Conservation (phyloP, 2,113 vertebrate species). For the Falcunculus frontatus region DNA sequence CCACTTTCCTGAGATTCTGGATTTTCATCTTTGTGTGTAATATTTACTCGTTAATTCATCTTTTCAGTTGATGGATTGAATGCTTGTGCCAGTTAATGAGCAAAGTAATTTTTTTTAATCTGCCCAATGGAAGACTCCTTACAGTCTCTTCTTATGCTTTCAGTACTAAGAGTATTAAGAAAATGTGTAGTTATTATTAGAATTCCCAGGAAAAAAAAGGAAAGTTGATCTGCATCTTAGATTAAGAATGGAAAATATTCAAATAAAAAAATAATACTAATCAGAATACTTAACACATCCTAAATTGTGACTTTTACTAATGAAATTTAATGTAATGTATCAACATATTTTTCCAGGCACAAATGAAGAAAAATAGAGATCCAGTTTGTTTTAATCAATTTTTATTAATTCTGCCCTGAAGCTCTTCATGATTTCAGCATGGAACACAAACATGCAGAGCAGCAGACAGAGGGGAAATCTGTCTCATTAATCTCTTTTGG, state of each 20-base stretch:
- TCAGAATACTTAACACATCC: neutral
- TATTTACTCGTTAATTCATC: neutral
- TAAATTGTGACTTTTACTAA: neutral
- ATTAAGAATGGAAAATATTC: neutral
- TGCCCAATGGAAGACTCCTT: neutral
- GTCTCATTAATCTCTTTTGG: slow-evolving; percentile 12
- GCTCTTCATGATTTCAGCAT: slow-evolving; percentile 9
- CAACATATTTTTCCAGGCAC: neutral
- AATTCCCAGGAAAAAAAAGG: neutral
- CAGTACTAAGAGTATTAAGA: neutral
- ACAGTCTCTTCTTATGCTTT: neutral
- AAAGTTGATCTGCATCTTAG: neutral
- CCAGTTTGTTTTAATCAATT: slow-evolving; percentile 27
- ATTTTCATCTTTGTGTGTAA: neutral
- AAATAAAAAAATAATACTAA: neutral
- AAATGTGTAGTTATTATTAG: neutral
- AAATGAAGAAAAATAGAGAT: slow-evolving; percentile 20
- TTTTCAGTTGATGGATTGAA: neutral
- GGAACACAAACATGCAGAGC: neutral
- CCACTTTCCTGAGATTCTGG: neutral
- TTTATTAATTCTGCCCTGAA: slow-evolving; percentile 36
- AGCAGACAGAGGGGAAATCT: slow-evolving; percentile 2
- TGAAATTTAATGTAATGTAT: neutral
- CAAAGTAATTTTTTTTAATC: neutral
- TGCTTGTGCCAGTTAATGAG: neutral